These are phyloP conservation scores for Chouioia cunea DNA, from an alignment of 2,888 invertebrate species.

Conservation along the genomic window DNA sequence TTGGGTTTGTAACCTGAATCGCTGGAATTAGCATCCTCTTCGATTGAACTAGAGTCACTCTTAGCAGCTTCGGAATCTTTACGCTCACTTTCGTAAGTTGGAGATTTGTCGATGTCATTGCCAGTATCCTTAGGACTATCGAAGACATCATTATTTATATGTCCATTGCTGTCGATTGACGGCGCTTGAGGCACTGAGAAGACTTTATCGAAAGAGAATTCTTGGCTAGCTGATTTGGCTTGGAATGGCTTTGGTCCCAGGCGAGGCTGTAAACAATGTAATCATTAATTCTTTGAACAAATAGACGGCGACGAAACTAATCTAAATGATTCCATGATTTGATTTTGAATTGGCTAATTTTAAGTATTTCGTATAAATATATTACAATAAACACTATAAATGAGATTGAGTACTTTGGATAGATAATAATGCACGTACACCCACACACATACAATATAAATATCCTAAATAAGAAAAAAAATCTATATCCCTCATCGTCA, in stretches of 20 bases:
- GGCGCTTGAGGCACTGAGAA: conserved; percentile 85
- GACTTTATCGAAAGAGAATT: conserved; percentile 85
- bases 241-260: conserved; percentile 90
- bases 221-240: conserved; percentile 79
- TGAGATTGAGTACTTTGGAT: too few species aligned
- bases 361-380: too few species aligned
- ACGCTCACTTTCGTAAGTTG: conserved; percentile 55
- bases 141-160: conserved; percentile 58
- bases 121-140: conserved; percentile 50
- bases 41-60: conserved; percentile 74
- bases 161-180: conserved; percentile 63
- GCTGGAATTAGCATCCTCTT: conserved; percentile 75
- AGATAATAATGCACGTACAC: conserved; percentile 13
- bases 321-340: too few species aligned
- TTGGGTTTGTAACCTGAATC: conserved; percentile 79
- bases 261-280: conserved; percentile 75
- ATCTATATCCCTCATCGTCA: conserved; percentile 30
- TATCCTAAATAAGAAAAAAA: conserved; percentile 23
- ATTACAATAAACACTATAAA: too few species aligned
- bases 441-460: conserved; percentile 27
- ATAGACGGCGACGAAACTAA: too few species aligned
- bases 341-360: too few species aligned
- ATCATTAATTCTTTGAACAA: too few species aligned
- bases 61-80: conserved; percentile 72
- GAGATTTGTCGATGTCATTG: conserved; percentile 58